Evolutionary conservation across 2,113 vertebrate genomes (phyloP).

Genomic region (Gnathonemus echidnorhynchus): DNA sequence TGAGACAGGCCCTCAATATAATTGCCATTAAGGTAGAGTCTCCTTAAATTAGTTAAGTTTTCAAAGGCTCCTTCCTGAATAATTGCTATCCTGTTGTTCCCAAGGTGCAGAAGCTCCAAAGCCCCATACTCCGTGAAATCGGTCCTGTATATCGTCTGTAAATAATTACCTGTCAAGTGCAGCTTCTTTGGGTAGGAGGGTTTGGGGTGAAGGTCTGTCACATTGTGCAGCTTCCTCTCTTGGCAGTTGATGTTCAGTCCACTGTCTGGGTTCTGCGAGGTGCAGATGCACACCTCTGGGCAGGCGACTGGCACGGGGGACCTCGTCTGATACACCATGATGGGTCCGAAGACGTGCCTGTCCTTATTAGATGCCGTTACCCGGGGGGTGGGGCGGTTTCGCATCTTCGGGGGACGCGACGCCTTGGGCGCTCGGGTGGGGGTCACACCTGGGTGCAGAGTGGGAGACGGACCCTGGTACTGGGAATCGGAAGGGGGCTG

Average conservation of each 20-base stretch:
- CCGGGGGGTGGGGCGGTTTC: conserved; percentile 85
- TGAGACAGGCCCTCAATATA: conserved; percentile 87
- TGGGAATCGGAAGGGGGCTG: conserved; percentile 72
- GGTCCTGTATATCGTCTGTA: conserved; percentile 78
- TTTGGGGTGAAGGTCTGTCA: conserved; percentile 84
- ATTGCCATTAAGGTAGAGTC: conserved; percentile 95
- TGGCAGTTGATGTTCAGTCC: conserved; percentile 95
- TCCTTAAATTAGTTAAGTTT: conserved; percentile 85
- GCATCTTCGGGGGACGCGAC: conserved; percentile 83
- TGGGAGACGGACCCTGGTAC: conserved; percentile 66
- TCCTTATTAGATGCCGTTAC: conserved; percentile 79
- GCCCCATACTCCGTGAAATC: conserved; percentile 84
- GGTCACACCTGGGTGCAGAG: conserved; percentile 68
- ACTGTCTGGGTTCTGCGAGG: conserved; percentile 85
- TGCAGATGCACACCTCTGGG: conserved; percentile 84
- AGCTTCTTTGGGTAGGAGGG: conserved; percentile 95
- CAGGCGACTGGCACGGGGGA: conserved; percentile 86
- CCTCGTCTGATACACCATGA: conserved; percentile 97
- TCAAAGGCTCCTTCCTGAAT: conserved; percentile 93
- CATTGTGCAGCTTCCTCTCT: conserved; percentile 85
- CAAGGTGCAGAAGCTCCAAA: conserved; percentile 88
- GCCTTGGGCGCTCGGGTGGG: conserved; percentile 83
- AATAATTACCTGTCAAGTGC: conserved; percentile 92
- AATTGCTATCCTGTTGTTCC: conserved; percentile 87
- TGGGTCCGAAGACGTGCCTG: conserved; percentile 91